Evolutionary conservation across 1,140 invertebrate species (phyloP).

Genomic region (Epicauta chinensis): DNA sequence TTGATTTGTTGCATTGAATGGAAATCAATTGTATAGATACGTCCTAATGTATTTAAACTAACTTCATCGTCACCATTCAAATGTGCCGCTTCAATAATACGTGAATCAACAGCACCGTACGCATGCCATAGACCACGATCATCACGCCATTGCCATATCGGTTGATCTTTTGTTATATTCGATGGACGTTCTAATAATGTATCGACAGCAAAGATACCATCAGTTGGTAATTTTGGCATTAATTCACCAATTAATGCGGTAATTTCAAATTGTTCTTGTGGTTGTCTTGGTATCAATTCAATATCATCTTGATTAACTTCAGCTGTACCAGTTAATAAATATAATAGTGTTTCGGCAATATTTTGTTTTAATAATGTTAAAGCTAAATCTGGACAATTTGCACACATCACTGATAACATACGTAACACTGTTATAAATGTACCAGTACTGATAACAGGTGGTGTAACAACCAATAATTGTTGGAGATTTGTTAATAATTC

Average conservation of each 20-base stretch:
- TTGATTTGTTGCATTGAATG: constrained; percentile 98
- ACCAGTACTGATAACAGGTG: constrained; percentile 84
- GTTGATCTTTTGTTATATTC: constrained; percentile 63
- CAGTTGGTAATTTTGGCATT: constrained; percentile 84
- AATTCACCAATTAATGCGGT: constrained; percentile 93
- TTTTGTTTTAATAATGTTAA: constrained; percentile 87
- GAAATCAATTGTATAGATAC: constrained; percentile 93
- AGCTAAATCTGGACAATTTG: constrained; percentile 87
- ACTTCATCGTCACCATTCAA: constrained; percentile 92
- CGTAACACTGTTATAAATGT: constrained; percentile 95
- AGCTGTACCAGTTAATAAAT: constrained; percentile 79
- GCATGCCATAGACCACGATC: constrained; percentile 78
- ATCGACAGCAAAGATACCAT: constrained; percentile 93
- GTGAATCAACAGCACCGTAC: constrained; percentile 58
- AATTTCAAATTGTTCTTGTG: constrained; percentile 94
- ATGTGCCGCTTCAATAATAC: constrained; percentile 79
- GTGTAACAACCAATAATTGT: constrained; percentile 85
- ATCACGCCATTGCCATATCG: constrained; percentile 95
- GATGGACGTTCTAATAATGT: constrained; percentile 69
- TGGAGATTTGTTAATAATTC: constrained; percentile 89
- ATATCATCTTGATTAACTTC: constrained; percentile 57
- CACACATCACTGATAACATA: constrained; percentile 93
- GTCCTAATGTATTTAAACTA: constrained; percentile 80
- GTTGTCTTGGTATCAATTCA: constrained; percentile 79
- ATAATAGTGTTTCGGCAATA: constrained; percentile 89